phyloP scores from a whole-genome alignment of 2,888 invertebrate genomes.

The Netelia virgata region DNA sequence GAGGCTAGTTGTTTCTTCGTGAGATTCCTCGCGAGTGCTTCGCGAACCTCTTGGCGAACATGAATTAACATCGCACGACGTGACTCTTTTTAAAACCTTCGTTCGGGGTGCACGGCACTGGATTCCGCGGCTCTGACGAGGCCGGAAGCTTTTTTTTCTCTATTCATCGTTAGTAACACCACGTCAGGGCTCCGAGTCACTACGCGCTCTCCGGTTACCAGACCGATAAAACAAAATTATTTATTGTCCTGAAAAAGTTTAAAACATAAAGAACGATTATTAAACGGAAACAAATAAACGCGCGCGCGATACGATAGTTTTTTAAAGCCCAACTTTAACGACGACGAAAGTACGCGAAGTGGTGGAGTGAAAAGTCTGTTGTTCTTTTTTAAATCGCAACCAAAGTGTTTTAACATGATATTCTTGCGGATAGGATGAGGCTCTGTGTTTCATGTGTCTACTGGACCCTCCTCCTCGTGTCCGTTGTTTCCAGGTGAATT shows the following conservation, averaged over 20 bases:
- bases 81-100: neutral
- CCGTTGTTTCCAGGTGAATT: conserved; percentile 87
- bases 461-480: conserved; percentile 88
- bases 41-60: neutral
- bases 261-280: conserved; percentile 8
- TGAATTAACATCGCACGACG: neutral
- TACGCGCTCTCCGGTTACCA: conserved; percentile 45
- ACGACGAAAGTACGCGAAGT: conserved; percentile 11
- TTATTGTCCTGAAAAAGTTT: conserved; percentile 1
- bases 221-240: neutral
- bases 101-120: conserved; percentile 1
- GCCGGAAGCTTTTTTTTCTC: conserved; percentile 71
- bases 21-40: neutral
- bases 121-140: conserved; percentile 46
- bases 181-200: conserved; percentile 73
- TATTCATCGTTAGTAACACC: conserved; percentile 68
- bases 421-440: conserved; percentile 86
- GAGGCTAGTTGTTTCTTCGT: neutral
- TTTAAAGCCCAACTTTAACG: neutral
- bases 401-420: conserved; percentile 70
- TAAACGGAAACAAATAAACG: neutral
- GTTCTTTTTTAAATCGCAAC: conserved; percentile 19
- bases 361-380: conserved; percentile 20
- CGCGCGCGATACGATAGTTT: no score
- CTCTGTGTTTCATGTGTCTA: conserved; percentile 87